Evolutionary conservation across 2,888 invertebrate genomes (phyloP).

Genomic region (Pyrgus malvae): DNA sequence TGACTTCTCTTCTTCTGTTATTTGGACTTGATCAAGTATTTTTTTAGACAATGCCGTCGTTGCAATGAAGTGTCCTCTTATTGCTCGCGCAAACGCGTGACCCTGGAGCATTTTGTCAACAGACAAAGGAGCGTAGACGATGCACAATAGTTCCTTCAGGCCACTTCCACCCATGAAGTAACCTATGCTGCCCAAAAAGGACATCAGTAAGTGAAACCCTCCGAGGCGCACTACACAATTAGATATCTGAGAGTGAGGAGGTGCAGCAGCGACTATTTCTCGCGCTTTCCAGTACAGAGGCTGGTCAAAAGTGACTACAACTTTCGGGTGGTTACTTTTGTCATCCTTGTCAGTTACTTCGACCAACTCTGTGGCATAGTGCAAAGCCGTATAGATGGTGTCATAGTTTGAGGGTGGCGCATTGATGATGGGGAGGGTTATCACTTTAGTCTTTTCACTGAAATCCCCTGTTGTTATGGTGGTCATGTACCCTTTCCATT

Average conservation of each 20-base stretch:
- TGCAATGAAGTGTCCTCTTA: conserved; percentile 6
- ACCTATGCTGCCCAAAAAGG: conserved; percentile 50
- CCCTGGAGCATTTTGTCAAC: conserved; percentile 31
- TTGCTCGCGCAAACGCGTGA: conserved; percentile 31
- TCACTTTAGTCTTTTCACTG: too few relatives aligned
- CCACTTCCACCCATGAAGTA: conserved; percentile 56
- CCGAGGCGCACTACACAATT: conserved; percentile 28
- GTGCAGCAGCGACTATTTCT: conserved; percentile 39
- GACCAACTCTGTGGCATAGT: too few relatives aligned
- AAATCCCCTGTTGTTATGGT: too few relatives aligned
- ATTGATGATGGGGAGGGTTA: too few relatives aligned
- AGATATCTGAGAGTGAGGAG: conserved; percentile 22
- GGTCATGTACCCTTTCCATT: too few relatives aligned
- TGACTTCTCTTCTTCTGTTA: too few relatives aligned
- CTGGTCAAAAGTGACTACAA: conserved; percentile 45
- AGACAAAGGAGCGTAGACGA: conserved; percentile 37
- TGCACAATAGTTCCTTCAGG: conserved; percentile 42
- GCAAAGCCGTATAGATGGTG: too few relatives aligned
- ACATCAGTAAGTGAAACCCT: conserved; percentile 46
- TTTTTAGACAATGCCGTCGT: too few relatives aligned
- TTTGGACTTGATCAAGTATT: too few relatives aligned
- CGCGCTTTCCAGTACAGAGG: conserved; percentile 43
- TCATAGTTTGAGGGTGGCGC: too few relatives aligned
- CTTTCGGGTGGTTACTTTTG: too few relatives aligned
- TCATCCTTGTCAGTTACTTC: too few relatives aligned